Evolutionary conservation across 2,797 vertebrate species (phyloP).

Genomic region (Acipenser transmontanus): DNA sequence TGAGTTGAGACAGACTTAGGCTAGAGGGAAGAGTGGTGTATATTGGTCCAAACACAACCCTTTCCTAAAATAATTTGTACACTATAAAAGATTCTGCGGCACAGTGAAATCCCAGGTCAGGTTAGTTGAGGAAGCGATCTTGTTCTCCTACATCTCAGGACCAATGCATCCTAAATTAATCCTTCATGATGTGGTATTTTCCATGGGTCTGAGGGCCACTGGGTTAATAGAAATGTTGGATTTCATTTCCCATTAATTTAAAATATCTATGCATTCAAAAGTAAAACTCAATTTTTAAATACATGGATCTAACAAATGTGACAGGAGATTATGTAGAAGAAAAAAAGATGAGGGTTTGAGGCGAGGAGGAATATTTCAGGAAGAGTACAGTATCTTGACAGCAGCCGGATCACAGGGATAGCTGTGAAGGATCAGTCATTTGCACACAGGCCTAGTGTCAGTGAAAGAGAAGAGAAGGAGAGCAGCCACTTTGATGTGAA

Average conservation of each 20-base stretch:
- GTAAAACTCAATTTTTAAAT: not conserved
- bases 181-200: too few relatives aligned
- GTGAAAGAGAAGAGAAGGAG: conserved; percentile 1
- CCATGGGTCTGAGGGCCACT: not conserved
- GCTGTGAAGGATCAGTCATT: conserved; percentile 1
- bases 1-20: too few relatives aligned
- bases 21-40: too few relatives aligned
- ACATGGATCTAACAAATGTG: not conserved
- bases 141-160: too few relatives aligned
- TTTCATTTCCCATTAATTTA: conserved; percentile 1
- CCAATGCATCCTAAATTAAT: not conserved
- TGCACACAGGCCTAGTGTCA: conserved; percentile 1
- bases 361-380: not conserved
- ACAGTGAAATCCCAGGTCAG: too few relatives aligned
- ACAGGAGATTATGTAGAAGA: conserved; percentile 4
- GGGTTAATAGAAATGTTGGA: not conserved
- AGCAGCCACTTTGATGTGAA: conserved; percentile 26
- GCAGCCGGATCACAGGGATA: conserved; percentile 1
- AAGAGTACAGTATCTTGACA: conserved; percentile 6
- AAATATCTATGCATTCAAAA: not conserved
- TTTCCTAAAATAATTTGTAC: too few relatives aligned
- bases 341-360: conserved; percentile 1
- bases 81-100: too few relatives aligned
- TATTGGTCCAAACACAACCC: too few relatives aligned
- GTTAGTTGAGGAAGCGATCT: too few relatives aligned